These are phyloP conservation scores for human (Homo sapiens) DNA, from an alignment of 2,113 vertebrate genomes.

Conservation along the genomic window GRCh38 chr9:32140001-32140500, in stretches of 20 bases:
- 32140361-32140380: slow-evolving; percentile 2
- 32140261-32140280: background rate
- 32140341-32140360: background rate
- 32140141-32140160: background rate
- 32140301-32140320: background rate
- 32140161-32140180: background rate
- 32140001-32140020: background rate
- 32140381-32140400: background rate
- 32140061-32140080: background rate
- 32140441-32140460: background rate
- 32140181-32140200: background rate
- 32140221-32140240: background rate
- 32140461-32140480: background rate
- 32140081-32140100: background rate
- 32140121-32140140: background rate
- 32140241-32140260: background rate
- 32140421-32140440: background rate
- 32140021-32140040: background rate
- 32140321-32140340: background rate
- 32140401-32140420: background rate
- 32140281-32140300: background rate
- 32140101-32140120: background rate
- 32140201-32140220: background rate
- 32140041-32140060: background rate
- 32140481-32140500: background rate